Percentiles rank a stretch among this genome's conserved stretches.
phyloP scores from a whole-genome alignment of 2,113 vertebrate genomes.

The Gallinago media region DNA sequence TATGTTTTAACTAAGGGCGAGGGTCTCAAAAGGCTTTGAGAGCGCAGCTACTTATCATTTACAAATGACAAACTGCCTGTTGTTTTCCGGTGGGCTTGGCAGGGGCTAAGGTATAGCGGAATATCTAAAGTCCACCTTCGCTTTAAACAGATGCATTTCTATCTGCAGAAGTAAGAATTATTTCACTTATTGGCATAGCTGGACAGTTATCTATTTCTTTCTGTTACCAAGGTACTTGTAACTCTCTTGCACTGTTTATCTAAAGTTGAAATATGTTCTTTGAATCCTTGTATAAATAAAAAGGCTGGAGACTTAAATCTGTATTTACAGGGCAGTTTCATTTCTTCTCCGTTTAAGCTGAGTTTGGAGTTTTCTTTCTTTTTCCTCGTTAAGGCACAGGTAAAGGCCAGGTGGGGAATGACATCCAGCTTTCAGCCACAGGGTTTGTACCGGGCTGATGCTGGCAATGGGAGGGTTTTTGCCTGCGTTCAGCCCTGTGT shows the following conservation, averaged over 20 bases:
- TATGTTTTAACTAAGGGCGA: constrained; percentile 7
- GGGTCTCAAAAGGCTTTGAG: constrained; percentile 48
- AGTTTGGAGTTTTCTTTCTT: background rate
- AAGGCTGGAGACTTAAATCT: constrained; percentile 76
- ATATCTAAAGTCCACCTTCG: constrained; percentile 46
- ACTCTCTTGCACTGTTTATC: constrained; percentile 66
- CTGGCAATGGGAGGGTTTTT: background rate
- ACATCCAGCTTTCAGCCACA: background rate
- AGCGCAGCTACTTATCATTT: constrained; percentile 55
- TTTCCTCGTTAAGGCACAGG: background rate
- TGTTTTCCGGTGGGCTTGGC: constrained; percentile 58
- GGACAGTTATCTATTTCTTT: constrained; percentile 63
- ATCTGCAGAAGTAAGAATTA: constrained; percentile 50
- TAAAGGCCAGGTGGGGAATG: background rate
- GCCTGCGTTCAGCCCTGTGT: background rate
- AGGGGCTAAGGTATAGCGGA: constrained; percentile 38
- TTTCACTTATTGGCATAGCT: constrained; percentile 43
- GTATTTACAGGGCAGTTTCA: constrained; percentile 21
- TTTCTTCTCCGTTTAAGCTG: background rate
- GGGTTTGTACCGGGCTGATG: background rate
- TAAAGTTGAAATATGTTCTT: constrained; percentile 70
- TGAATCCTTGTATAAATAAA: constrained; percentile 80
- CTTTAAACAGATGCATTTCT: constrained; percentile 66
- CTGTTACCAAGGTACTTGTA: constrained; percentile 72
- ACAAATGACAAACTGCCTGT: constrained; percentile 67